Base-by-base conservation (phyloP, 2,888 invertebrate genomes). In the Pecten maximus region DNA sequence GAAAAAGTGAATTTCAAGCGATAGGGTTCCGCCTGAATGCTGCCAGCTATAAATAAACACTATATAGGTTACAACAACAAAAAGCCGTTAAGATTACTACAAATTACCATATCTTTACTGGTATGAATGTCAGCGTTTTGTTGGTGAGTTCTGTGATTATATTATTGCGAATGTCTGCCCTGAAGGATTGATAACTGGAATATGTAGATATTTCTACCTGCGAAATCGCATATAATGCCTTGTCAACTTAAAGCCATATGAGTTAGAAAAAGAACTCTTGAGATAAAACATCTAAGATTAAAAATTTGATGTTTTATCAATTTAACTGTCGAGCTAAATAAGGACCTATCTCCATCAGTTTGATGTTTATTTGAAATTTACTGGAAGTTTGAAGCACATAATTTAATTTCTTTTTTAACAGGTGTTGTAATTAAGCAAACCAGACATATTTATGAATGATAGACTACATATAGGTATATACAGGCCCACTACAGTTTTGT, bases 71-170 rank as follows among this genome's bases (percentile, higher is more conserved):
- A 74, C 6, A 74, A 74, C 74, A 74, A 74, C 74, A 74, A 74
- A 35, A 74, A 28, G 35, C 74, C 28, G 74, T 74, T 74, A 74
- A 74, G 74, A 74, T 74, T 74, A 74, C 74, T 35, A 12, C 28
- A 35, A 74, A 74, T 74, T 74, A 74, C 74, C 74, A 74, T 74
- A 74, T 74, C 28, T 74, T 74, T 74, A 74, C 74, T 74, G 74
- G 74, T 74, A 10, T 35, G 74, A 35, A 74, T 74, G 74, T 74
- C 74, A 74, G 28, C 10, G 74, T 35, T 74, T 74, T 74, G 74
- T 74, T 35, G 35, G 35, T 6, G 35, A 74, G 74, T 35, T 74
- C 60, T 28, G 74, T 74, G 35, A 6, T 74, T 74, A n/a, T 60
- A 60, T 60, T 74, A 74, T 74, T 74, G 74, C 74, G 12, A 74